Percentiles rank a stretch among this genome's conserved stretches.
Evolutionary conservation across 2,888 invertebrate species (phyloP).

Genomic region (Philopedon plagiatum): DNA sequence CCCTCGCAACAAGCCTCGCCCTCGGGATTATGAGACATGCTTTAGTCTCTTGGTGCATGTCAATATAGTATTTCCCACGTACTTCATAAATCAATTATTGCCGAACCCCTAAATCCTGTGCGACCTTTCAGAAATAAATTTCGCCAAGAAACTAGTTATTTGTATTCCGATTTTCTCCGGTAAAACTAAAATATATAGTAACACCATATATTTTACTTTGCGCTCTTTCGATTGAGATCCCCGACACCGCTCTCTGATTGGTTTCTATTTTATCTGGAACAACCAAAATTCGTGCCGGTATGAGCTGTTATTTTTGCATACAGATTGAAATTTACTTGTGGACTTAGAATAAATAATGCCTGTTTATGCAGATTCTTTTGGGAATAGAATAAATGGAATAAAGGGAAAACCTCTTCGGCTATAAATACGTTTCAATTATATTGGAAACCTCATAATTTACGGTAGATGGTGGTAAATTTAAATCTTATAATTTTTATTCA

Average conservation of each 20-base stretch:
- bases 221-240: conserved; percentile 40
- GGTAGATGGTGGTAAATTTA: no score
- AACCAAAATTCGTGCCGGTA: conserved; percentile 20
- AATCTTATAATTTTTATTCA: no score
- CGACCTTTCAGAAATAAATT: conserved; percentile 26
- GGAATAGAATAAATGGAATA: no score
- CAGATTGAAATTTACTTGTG: conserved; percentile 25
- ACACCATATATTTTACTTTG: conserved; percentile 43
- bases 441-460: no score
- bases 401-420: no score
- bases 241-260: conserved; percentile 23
- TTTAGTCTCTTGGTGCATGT: no score
- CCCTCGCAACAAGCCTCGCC: no score
- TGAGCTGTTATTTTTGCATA: conserved; percentile 28
- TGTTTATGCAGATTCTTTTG: not conserved
- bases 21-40: no score
- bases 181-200: conserved; percentile 40
- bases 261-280: conserved; percentile 38
- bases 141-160: conserved; percentile 13
- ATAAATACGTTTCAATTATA: no score
- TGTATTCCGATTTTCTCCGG: conserved; percentile 37
- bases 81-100: not conserved
- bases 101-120: not conserved
- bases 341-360: not conserved
- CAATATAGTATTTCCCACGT: no score